Conservation (phyloP, 2,113 vertebrate genomes). For the Chinchilla lanigera region DNA sequence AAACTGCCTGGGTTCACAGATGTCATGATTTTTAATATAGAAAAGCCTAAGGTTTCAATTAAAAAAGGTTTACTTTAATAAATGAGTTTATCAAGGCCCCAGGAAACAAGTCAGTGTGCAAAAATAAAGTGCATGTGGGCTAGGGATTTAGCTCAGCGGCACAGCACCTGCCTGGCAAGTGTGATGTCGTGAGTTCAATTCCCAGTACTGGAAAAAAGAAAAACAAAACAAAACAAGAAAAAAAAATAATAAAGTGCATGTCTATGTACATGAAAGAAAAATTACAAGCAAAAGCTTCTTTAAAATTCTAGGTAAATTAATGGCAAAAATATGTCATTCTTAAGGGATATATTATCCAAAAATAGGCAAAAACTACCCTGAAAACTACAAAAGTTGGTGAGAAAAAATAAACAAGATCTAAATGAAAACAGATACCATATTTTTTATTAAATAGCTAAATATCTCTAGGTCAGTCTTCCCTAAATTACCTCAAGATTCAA, state of each 20-base stretch:
- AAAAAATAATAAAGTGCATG: neutral
- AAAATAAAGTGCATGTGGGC: neutral
- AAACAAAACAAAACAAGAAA: no score
- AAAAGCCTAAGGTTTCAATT: neutral
- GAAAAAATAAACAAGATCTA: neutral
- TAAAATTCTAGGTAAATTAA: neutral
- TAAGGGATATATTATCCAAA: neutral
- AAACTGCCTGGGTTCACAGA: neutral
- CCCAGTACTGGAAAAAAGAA: no score
- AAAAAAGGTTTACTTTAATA: neutral
- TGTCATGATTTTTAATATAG: neutral
- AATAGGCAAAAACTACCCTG: neutral
- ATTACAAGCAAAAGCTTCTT: neutral
- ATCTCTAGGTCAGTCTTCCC: neutral
- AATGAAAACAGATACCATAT: no score
- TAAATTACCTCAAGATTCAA: neutral
- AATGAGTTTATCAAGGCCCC: neutral
- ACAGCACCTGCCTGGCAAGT: no score
- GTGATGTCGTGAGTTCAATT: no score
- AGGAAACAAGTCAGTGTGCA: neutral
- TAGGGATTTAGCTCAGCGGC: no score
- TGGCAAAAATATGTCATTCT: neutral
- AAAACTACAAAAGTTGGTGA: neutral
- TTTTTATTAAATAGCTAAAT: neutral
- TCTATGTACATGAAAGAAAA: neutral